These are phyloP conservation scores for Heliconius melpomene DNA, from an alignment of 1,140 invertebrate species.

Conservation along the genomic window DNA sequence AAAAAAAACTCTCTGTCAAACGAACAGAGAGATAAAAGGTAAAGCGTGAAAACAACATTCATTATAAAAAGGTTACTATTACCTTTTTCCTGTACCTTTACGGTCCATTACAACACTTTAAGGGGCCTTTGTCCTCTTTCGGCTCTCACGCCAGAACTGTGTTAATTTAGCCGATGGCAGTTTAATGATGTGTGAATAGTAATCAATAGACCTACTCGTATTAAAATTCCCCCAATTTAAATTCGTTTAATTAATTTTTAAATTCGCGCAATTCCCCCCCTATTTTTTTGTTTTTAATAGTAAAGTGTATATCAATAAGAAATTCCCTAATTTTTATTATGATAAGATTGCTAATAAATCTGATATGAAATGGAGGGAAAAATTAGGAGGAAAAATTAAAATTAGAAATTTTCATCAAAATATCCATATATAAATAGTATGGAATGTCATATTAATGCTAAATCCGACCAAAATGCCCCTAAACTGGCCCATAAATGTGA, in stretches of 20 bases:
- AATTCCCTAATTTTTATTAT: no score
- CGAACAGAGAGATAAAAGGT: neutral
- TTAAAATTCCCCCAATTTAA: no score
- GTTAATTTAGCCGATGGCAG: conserved; percentile 42
- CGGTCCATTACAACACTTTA: conserved; percentile 28
- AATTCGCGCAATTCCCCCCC: neutral
- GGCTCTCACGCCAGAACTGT: conserved; percentile 36
- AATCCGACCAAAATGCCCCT: neutral
- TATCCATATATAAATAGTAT: neutral
- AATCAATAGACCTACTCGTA: conserved; percentile 36
- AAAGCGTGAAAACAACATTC: neutral
- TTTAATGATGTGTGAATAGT: conserved; percentile 49
- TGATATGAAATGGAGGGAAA: no score
- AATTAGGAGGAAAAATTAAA: no score
- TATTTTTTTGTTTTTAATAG: no score
- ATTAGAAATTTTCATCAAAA: no score
- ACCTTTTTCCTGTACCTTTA: conserved; percentile 30
- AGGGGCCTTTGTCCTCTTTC: conserved; percentile 24
- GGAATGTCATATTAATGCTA: neutral
- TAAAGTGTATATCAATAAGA: no score
- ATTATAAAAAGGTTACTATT: conserved; percentile 3
- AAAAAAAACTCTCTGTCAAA: neutral
- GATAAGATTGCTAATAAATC: no score
- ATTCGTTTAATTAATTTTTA: no score
- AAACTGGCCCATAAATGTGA: neutral